phyloP scores from a whole-genome alignment of 2,888 invertebrate species.

The Eudemis profundana region DNA sequence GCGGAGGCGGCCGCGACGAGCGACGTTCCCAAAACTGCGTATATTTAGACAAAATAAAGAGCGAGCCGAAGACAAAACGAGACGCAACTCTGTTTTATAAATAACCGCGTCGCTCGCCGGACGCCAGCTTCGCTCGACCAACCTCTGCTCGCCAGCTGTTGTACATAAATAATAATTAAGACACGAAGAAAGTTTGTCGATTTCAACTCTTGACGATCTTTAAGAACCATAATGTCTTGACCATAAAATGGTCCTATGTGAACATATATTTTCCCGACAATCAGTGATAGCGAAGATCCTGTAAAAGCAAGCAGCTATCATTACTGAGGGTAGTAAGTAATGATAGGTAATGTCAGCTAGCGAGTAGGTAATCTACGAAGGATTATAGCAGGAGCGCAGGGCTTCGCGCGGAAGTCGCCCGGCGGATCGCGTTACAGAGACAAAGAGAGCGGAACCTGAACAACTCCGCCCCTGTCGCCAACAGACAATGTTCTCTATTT shows the following conservation, averaged over 20 bases:
- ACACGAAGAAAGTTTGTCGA: conserved; percentile 76
- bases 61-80: conserved; percentile 85
- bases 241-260: too few species aligned
- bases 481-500: conserved; percentile 59
- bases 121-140: conserved; percentile 72
- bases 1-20: conserved; percentile 72
- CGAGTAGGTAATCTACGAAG: conserved; percentile 61
- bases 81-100: conserved; percentile 85
- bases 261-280: too few species aligned
- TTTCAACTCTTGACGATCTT: conserved; percentile 52
- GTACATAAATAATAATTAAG: conserved; percentile 84
- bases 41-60: conserved; percentile 86
- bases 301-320: conserved; percentile 2
- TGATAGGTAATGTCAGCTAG: conserved; percentile 33
- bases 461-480: conserved; percentile 64
- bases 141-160: conserved; percentile 83
- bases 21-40: conserved; percentile 85
- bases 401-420: conserved; percentile 81
- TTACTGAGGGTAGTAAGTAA: not conserved
- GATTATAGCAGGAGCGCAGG: conserved; percentile 72
- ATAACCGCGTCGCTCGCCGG: conserved; percentile 83
- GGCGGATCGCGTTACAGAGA: conserved; percentile 75
- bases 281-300: not conserved
- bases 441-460: conserved; percentile 77
- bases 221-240: not conserved